Conservation (phyloP, 30 jellyfish, hydroid and myxozoan genomes). For the Hydra vulgaris region DNA sequence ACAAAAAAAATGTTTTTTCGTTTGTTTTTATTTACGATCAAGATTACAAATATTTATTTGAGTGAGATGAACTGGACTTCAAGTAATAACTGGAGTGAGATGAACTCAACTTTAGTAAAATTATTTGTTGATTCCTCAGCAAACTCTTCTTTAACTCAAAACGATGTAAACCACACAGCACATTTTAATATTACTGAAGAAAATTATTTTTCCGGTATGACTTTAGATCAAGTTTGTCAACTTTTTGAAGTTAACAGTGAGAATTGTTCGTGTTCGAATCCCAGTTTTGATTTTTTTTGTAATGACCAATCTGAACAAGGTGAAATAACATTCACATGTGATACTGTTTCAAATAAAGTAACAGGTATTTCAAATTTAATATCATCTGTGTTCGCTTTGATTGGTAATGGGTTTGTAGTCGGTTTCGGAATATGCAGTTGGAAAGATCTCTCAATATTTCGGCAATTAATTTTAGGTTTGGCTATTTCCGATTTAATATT, state of each 20-base stretch:
- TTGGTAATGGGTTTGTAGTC: neutral
- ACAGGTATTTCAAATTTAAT: neutral
- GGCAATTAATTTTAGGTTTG: neutral
- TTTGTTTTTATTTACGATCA: no score
- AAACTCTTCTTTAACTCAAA: no score
- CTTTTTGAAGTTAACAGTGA: neutral
- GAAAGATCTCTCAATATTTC: neutral
- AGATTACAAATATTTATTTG: no score
- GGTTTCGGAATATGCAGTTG: neutral
- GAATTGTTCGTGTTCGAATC: neutral
- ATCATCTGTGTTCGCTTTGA: neutral
- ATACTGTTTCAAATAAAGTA: neutral
- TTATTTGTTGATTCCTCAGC: no score
- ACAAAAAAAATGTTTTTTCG: no score
- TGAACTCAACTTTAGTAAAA: no score
- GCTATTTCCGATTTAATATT: neutral
- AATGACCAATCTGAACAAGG: neutral
- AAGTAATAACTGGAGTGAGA: no score
- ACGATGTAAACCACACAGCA: no score
- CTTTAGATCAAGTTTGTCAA: neutral
- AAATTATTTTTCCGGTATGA: neutral
- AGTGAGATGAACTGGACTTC: no score
- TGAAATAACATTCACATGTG: neutral
- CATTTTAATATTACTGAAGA: no score
- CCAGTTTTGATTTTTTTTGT: neutral